Percentiles rank a stretch among this genome's conserved stretches.
Conservation (phyloP, 2,888 invertebrate species). For the Coleophora deauratella region DNA sequence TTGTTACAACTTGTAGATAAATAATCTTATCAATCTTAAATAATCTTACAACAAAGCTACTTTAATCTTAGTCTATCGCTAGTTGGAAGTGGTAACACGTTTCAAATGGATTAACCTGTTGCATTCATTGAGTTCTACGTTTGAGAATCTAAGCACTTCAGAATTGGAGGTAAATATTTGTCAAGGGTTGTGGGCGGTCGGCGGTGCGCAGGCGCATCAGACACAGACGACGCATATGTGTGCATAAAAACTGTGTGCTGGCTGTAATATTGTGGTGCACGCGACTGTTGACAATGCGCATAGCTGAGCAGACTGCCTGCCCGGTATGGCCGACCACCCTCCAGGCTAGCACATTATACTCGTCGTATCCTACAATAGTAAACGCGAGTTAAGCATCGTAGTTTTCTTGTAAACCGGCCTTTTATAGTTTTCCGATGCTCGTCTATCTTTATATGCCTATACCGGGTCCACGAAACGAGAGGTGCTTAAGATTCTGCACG, state of each 20-base stretch:
- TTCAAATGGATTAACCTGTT: slow-evolving; percentile 38
- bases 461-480: too few relatives aligned
- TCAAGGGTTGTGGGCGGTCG: slow-evolving; percentile 53
- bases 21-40: too few relatives aligned
- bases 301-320: slow-evolving; percentile 39
- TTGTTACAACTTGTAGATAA: too few relatives aligned
- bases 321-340: slow-evolving; percentile 51
- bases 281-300: slow-evolving; percentile 67
- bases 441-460: too few relatives aligned
- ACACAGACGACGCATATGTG: slow-evolving; percentile 47
- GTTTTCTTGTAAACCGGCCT: not conserved
- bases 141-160: slow-evolving; percentile 59
- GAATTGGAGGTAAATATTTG: slow-evolving; percentile 70
- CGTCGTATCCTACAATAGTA: too few relatives aligned
- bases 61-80: too few relatives aligned
- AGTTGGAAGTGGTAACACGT: slow-evolving; percentile 9
- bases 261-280: slow-evolving; percentile 29
- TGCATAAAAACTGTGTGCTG: slow-evolving; percentile 56
- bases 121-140: slow-evolving; percentile 45
- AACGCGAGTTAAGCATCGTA: not conserved
- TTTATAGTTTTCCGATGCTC: not conserved
- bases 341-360: slow-evolving; percentile 13
- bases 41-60: too few relatives aligned
- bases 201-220: slow-evolving; percentile 27
- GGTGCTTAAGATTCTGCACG: too few relatives aligned